Evolutionary conservation across 2,888 invertebrate species (phyloP), one percentile per base, ranked within the genome.

Genomic region (Lissocephala sabroskyi): DNA sequence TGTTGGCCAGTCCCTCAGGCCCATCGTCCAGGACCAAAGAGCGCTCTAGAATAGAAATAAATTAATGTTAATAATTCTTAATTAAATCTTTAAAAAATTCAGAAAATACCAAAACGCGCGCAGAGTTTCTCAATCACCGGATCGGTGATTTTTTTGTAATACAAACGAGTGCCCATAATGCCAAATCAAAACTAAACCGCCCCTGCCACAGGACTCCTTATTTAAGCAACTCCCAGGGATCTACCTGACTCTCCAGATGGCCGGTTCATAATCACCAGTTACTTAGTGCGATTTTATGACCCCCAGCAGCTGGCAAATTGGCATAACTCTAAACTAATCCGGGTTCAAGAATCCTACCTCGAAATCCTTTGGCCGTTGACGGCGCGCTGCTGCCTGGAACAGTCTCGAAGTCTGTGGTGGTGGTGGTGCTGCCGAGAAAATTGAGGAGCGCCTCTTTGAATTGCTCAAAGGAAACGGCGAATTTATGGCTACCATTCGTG

Each of bases 391-490:
- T 13, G 6, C 63, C 44, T 37, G 55, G 18, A 26, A 32, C 41
- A 10, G 79, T 66, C 39, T 84, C 83, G 32, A 79, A 75, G 52
- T 86, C 86, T 68, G 85, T 59, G 7, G 23, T 23, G 3, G 3
- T 3, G 3, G 23, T 23, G 23, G 23, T 23, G 23, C 23, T 89
- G 82, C 89, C 92, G 49, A 93, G 86, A 64, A 92, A 88, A 52
- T 89, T 86, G 19, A 94, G 85, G 55, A 94, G 85, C 5, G 91
- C 93, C 82, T 92, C 90, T 75, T 92, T 90, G 79, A 94, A 94
- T 80, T 91, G 89, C 17, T 87, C 84, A 85, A 94, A 94, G 49
- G 92, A 87, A 26, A 90, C 89, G 11, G 87, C 84, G 46, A 71
- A 59, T 51, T 74, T 65, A 44, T 65, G 56, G 43, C 65, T 56